A percentile compares a stretch with the other conserved stretches of the same genome.
phyloP scores from a whole-genome alignment of 2,888 invertebrate genomes.

The Minunthozetes semirufus region DNA sequence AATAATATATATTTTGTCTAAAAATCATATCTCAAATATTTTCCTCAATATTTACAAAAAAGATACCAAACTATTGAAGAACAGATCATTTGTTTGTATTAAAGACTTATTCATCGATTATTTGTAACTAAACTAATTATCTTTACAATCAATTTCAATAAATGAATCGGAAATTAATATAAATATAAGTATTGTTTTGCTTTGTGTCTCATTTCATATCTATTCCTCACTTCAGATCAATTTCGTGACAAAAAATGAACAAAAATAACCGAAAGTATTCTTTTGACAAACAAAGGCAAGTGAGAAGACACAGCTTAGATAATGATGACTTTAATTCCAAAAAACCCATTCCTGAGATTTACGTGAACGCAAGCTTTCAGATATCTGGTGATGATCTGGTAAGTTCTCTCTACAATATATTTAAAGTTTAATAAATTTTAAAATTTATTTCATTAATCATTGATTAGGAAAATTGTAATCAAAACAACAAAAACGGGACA shows the following conservation, averaged over 20 bases:
- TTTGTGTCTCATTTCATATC: too few species aligned
- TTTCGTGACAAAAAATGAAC: not conserved
- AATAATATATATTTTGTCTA: too few species aligned
- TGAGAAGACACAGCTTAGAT: not conserved
- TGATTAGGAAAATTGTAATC: not conserved
- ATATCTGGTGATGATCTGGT: not conserved
- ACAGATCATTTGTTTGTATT: too few species aligned
- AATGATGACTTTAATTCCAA: not conserved
- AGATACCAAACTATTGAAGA: too few species aligned
- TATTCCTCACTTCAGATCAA: not conserved
- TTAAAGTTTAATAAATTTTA: not conserved
- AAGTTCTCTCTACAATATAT: not conserved
- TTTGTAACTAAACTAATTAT: too few species aligned
- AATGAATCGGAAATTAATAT: too few species aligned
- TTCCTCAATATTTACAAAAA: too few species aligned
- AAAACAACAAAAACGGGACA: too few species aligned
- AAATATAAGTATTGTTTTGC: too few species aligned
- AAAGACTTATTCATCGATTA: too few species aligned
- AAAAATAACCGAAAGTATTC: not conserved
- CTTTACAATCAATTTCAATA: too few species aligned
- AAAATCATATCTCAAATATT: too few species aligned
- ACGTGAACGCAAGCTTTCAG: constrained; percentile 7
- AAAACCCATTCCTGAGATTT: not conserved
- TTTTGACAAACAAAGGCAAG: not conserved
- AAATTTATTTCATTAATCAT: not conserved